phyloP scores from a whole-genome alignment of 1,140 invertebrate species.

The Physella acuta region DNA sequence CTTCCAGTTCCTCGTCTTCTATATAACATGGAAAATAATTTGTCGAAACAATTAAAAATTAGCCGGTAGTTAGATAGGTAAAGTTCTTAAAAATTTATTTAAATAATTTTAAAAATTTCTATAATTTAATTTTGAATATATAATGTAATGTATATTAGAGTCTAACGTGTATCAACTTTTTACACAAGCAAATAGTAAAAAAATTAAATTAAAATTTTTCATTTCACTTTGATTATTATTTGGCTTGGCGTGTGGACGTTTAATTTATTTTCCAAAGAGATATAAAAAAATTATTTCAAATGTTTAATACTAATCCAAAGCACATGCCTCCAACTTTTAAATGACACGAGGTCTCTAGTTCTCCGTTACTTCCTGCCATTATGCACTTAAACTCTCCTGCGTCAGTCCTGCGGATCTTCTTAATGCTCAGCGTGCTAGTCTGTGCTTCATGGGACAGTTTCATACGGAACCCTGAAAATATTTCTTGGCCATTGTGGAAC shows the following conservation, averaged over 20 bases:
- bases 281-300: too few species aligned
- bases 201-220: too few species aligned
- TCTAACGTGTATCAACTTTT: too few species aligned
- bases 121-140: too few species aligned
- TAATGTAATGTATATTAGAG: too few species aligned
- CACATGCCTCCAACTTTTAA: conserved; percentile 1
- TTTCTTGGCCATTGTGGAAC: conserved; percentile 44
- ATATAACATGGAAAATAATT: not conserved
- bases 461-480: conserved; percentile 31
- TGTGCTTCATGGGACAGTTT: conserved; percentile 45
- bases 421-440: conserved; percentile 41
- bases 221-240: too few species aligned
- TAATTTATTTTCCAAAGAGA: not conserved
- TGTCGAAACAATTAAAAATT: too few species aligned
- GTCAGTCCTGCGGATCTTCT: conserved; percentile 37
- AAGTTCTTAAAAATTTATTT: too few species aligned
- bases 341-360: conserved; percentile 34
- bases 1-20: conserved; percentile 52
- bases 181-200: too few species aligned
- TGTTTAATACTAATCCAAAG: too few species aligned
- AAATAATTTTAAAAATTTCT: too few species aligned
- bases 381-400: conserved; percentile 52
- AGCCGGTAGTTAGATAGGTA: too few species aligned
- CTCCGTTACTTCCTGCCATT: conserved; percentile 46
- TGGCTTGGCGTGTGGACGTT: not conserved